phyloP scores from a whole-genome alignment of 2,888 invertebrate species.

The Cryptus viduatorius region DNA sequence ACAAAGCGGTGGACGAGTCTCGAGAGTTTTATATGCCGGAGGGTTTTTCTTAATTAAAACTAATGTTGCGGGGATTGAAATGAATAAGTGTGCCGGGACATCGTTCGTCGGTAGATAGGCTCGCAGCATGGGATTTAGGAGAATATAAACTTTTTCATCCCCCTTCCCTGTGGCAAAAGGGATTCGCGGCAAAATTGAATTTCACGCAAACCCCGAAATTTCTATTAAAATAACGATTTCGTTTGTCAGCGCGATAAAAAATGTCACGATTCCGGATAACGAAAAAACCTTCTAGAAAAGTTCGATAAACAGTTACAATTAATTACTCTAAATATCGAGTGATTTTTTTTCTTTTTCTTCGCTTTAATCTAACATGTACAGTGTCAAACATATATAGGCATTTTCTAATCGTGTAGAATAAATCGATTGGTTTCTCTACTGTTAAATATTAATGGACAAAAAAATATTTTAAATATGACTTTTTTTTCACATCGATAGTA shows the following conservation, averaged over 20 bases:
- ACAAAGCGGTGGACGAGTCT: slow-evolving; percentile 16
- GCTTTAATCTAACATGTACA: slow-evolving; percentile 25
- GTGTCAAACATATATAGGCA: slow-evolving; percentile 23
- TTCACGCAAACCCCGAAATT: background rate
- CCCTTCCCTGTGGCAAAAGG: background rate
- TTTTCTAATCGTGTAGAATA: slow-evolving; percentile 28
- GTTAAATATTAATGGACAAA: slow-evolving; percentile 1
- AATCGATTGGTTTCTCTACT: slow-evolving; percentile 9
- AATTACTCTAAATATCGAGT: slow-evolving; percentile 20
- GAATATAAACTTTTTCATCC: slow-evolving; percentile 17
- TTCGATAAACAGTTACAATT: slow-evolving; percentile 5
- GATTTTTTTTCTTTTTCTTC: background rate
- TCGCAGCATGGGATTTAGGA: slow-evolving; percentile 2
- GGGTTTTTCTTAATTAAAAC: slow-evolving; percentile 59
- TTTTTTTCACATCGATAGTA: background rate
- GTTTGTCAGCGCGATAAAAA: too few relatives aligned
- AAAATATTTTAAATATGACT: background rate
- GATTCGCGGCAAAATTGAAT: background rate
- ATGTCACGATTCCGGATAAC: background rate
- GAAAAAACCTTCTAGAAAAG: background rate
- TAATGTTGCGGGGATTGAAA: slow-evolving; percentile 59
- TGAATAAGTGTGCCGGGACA: slow-evolving; percentile 39
- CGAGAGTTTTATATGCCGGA: slow-evolving; percentile 24
- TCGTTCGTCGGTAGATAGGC: slow-evolving; percentile 11
- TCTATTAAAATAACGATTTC: background rate